Evolutionary conservation across 2,888 invertebrate species (phyloP), one percentile per base, ranked within the genome.

Genomic region (Agrypnus murinus): DNA sequence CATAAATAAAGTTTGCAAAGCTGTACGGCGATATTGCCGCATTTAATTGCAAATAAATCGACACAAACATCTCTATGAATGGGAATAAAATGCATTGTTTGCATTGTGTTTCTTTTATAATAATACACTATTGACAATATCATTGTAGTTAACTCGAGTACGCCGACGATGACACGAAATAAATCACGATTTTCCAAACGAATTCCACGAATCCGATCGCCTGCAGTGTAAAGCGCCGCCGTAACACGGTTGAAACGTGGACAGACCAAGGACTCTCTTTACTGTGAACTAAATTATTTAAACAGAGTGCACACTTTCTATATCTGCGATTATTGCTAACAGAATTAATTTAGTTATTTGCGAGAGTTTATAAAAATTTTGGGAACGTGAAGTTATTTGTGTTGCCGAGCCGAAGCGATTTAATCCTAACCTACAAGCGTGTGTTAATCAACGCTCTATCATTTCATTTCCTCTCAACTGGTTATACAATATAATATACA

Each of bases 121-220:
- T 25, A 25, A 25, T 38, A 65, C 65, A 64, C 64, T 63, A 65
- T 67, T 68, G 72, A 72, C 69, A 72, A 72, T 60, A 74, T 71
- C 73, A 38, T 58, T 60, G 60, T 68, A 46, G 62, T 55, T 59
- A 48, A 48, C 59, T 55, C 55, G 59, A 25, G 43, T 53, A 72
- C 38, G 57, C 31, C 60, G 70, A 64, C 63, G 73, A 71, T 71
- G 73, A 74, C 73, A 74, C 72, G 34, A 63, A 63, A 65, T 73
- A 74, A 73, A 73, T 71, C 72, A 73, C 72, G 72, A 68, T 68
- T 74, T 74, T 71, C 68, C 53, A 74, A 74, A 74, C 60, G 69
- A 73, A 74, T 71, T 74, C 72, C 74, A 71, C 68, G 74, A 74
- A 72, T 65, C 68, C 50, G 71, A 65, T 65, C 66, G 66, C 69